phyloP scores from a whole-genome alignment of 2,797 vertebrate species.

The Gymnocypris eckloni region DNA sequence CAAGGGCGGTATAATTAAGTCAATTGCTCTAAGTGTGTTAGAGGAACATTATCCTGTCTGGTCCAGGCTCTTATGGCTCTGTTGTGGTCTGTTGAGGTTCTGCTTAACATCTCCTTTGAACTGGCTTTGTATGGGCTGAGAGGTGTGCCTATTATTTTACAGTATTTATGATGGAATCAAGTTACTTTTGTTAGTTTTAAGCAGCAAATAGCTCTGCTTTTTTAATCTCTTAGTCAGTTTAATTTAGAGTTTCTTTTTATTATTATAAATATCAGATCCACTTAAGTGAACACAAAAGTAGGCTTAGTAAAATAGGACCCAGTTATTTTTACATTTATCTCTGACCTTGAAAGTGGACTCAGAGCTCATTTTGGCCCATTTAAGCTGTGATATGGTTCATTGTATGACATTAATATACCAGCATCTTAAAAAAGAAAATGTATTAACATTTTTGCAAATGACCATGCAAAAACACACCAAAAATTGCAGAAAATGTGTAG shows the following conservation, averaged over 20 bases:
- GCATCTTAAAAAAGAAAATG: not conserved
- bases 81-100: slow-evolving; percentile 23
- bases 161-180: slow-evolving; percentile 15
- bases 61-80: slow-evolving; percentile 29
- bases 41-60: slow-evolving; percentile 35
- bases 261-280: not conserved
- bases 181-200: slow-evolving; percentile 39
- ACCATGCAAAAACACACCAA: too few species aligned
- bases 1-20: slow-evolving; percentile 21
- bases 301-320: not conserved
- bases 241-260: not conserved
- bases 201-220: not conserved
- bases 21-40: slow-evolving; percentile 23
- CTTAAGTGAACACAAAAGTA: not conserved
- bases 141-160: slow-evolving; percentile 20
- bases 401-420: not conserved
- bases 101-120: slow-evolving; percentile 16
- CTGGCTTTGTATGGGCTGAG: slow-evolving; percentile 15
- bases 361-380: not conserved
- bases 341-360: slow-evolving; percentile 7
- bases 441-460: not conserved
- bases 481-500: not conserved
- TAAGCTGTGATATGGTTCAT: not conserved
- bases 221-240: not conserved
- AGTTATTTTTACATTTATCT: not conserved